phyloP scores from a whole-genome alignment of 2,797 vertebrate species.

The Clarias pachynema region DNA sequence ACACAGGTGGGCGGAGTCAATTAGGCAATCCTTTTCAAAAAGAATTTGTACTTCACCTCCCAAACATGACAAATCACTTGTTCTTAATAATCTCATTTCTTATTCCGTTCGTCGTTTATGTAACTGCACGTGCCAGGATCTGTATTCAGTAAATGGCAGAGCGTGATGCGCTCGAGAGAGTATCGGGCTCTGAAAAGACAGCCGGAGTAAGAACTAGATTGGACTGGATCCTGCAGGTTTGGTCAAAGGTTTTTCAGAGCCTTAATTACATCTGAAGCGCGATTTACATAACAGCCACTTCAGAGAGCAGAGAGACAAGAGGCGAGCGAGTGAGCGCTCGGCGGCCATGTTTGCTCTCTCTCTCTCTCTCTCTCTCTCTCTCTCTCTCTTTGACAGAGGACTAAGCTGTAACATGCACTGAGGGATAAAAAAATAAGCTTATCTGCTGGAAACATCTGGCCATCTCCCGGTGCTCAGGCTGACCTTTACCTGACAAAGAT shows the following conservation, averaged over 20 bases:
- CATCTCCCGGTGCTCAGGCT: conserved; percentile 27
- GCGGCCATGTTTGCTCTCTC: conserved; percentile 28
- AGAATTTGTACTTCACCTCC: not conserved
- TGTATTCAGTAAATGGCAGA: not conserved
- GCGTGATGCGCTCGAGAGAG: not conserved
- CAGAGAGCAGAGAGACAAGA: conserved; percentile 39
- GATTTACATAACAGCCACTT: conserved; percentile 56
- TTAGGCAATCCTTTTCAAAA: not conserved
- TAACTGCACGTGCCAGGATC: not conserved
- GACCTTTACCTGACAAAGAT: conserved; percentile 51
- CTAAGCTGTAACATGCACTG: conserved; percentile 23
- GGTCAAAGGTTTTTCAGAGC: conserved; percentile 48
- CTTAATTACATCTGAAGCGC: conserved; percentile 54
- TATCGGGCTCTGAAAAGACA: not conserved
- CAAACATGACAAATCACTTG: not conserved
- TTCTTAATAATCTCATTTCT: not conserved
- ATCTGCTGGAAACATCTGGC: conserved; percentile 47
- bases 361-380: too few species aligned
- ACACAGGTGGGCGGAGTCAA: not conserved
- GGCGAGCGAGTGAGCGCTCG: not conserved
- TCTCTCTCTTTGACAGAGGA: conserved; percentile 8
- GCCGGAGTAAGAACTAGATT: conserved; percentile 12
- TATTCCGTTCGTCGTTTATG: not conserved
- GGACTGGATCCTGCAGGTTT: conserved; percentile 50
- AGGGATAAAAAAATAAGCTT: conserved; percentile 40